Percentiles rank a stretch among this genome's conserved stretches.
These are phyloP conservation scores for Sternarchorhynchus goeldii DNA, from an alignment of 2,797 vertebrate species.

Conservation along the genomic window DNA sequence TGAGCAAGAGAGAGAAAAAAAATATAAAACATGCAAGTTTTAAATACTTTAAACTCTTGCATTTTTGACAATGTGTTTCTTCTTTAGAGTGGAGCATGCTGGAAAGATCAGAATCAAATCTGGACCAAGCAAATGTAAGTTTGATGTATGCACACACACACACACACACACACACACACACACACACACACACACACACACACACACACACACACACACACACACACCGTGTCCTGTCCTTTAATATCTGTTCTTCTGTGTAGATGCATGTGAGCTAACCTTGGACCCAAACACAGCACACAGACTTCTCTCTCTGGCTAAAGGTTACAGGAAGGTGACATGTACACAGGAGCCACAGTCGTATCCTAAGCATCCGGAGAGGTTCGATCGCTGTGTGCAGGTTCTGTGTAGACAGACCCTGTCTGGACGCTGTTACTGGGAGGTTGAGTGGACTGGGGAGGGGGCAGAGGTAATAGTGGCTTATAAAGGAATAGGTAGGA, in stretches of 20 bases:
- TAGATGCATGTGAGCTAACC: slow-evolving; percentile 12
- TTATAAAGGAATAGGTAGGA: slow-evolving; percentile 5
- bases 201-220: neutral
- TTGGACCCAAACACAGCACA: neutral
- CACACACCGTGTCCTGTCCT: neutral
- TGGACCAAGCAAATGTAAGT: too few relatives aligned
- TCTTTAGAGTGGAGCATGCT: neutral
- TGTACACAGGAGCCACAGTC: neutral
- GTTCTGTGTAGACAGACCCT: slow-evolving; percentile 37
- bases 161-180: neutral
- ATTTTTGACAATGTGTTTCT: neutral
- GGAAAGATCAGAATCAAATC: neutral
- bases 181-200: neutral
- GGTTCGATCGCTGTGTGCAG: neutral
- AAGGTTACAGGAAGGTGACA: slow-evolving; percentile 5
- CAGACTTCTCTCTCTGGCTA: neutral
- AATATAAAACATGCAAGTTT: too few relatives aligned
- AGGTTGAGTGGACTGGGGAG: slow-evolving; percentile 25
- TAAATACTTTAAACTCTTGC: too few relatives aligned
- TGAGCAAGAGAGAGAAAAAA: too few relatives aligned
- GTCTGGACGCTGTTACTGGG: slow-evolving; percentile 41
- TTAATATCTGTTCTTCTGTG: neutral
- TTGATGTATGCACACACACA: neutral
- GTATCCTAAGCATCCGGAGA: neutral
- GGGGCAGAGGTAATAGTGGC: slow-evolving; percentile 2